Evolutionary conservation across 2,113 vertebrate genomes (phyloP).

Genomic region (Perca flavescens): DNA sequence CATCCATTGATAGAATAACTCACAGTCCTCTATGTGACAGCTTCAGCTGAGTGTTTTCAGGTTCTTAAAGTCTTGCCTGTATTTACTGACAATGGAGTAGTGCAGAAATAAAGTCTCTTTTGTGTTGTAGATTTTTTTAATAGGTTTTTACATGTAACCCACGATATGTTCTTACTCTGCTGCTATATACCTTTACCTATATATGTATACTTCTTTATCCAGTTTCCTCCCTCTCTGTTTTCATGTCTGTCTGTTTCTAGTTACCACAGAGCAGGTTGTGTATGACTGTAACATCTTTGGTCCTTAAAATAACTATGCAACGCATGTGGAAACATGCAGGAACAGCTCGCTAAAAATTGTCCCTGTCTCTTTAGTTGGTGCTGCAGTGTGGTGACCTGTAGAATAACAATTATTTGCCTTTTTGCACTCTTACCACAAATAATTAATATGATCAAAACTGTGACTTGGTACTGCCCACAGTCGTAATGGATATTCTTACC

Average conservation of each 20-base stretch:
- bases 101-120: not conserved
- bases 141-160: not conserved
- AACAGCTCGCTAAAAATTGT: not conserved
- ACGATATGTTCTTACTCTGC: not conserved
- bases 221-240: not conserved
- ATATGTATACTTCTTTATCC: not conserved
- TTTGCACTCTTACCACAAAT: conserved; percentile 11
- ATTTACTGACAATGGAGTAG: not conserved
- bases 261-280: conserved; percentile 2
- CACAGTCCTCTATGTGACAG: not conserved
- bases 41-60: not conserved
- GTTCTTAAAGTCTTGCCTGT: not conserved
- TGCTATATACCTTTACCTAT: not conserved
- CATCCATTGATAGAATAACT: not conserved
- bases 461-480: not conserved
- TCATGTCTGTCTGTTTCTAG: not conserved
- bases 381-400: conserved; percentile 45
- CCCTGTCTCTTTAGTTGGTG: not conserved
- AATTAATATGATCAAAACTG: conserved; percentile 5
- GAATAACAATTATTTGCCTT: conserved; percentile 20
- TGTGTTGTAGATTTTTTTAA: not conserved
- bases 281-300: conserved; percentile 19
- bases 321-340: conserved; percentile 18
- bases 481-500: not conserved
- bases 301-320: conserved; percentile 17